Evolutionary conservation across 2,113 vertebrate genomes (phyloP).

Genomic region (Brienomyrus longianalis): DNA sequence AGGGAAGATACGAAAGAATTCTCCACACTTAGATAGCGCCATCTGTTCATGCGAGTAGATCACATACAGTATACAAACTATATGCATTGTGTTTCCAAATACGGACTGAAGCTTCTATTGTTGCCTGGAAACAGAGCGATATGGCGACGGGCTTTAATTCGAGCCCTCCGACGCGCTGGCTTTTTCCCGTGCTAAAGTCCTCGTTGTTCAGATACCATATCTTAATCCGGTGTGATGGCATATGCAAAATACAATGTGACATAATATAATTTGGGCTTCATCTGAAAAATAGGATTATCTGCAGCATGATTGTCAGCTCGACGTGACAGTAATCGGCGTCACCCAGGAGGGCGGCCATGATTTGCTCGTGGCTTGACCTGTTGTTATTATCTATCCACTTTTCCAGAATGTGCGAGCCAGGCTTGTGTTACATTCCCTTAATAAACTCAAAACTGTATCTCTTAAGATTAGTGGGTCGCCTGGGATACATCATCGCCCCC

Average conservation of each 20-base stretch:
- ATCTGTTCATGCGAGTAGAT: constrained; percentile 21
- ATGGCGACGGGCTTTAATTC: constrained; percentile 16
- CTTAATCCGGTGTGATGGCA: constrained; percentile 24
- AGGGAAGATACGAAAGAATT: constrained; percentile 21
- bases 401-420: constrained; percentile 3
- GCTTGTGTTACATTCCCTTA: background rate
- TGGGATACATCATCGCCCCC: background rate
- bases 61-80: constrained; percentile 21
- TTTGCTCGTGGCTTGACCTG: constrained; percentile 25
- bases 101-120: constrained; percentile 3
- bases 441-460: background rate
- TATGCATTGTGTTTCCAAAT: constrained; percentile 21
- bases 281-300: constrained; percentile 26
- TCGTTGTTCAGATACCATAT: constrained; percentile 14
- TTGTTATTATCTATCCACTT: constrained; percentile 21
- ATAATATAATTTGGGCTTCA: constrained; percentile 24
- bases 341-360: constrained; percentile 13
- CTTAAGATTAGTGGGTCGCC: background rate
- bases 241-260: constrained; percentile 26
- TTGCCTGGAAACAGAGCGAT: constrained; percentile 20
- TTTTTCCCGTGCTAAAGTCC: background rate
- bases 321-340: constrained; percentile 19
- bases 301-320: constrained; percentile 11
- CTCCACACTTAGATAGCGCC: constrained; percentile 23
- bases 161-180: background rate